Evolutionary conservation across 2,888 invertebrate genomes (phyloP), one percentile per base, ranked within the genome.

Genomic region (Ametastegia equiseti): DNA sequence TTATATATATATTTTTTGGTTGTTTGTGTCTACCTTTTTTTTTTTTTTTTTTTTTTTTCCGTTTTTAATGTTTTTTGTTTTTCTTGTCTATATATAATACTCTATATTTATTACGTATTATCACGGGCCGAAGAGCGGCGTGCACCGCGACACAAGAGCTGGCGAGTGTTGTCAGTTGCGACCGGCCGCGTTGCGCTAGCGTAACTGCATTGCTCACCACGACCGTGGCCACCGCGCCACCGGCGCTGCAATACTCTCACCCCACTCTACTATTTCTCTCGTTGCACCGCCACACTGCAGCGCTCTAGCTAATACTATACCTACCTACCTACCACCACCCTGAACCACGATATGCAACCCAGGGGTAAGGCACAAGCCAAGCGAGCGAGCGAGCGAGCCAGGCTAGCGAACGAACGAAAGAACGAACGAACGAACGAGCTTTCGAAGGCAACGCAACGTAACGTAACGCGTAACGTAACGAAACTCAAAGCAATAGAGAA

Each of bases 141-240:
- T 78, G 77, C 77, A 57, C 60, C 77, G 60, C 77, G 77, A 78
- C 60, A n/a, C n/a, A 78, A 60, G 60, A 60, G 77, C 77, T 78
- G 77, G 77, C 60, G 77, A 60, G 77, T 78, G 77, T 82, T 81
- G 80, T 82, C 84, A 85, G 91, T 89, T 90, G 91, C 90, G 90
- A 91, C 90, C 90, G 90, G 90, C 91, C 91, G 90, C 91, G 91
- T 91, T 91, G 91, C 91, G 91, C 91, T 91, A 91, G 91, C 91
- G 91, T 91, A 91, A 91, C 91, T 91, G 91, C 91, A 91, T 91
- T 90, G 90, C 90, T 89, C 90, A 90, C 90, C 88, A 86, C 86
- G 87, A 87, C 88, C 88, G 88, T 88, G 90, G 89, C 90, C 89
- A 90, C 89, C 88, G 90, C 90, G 91, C 90, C 89, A 88, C 88